Evolutionary conservation across 1,140 invertebrate species (phyloP).

Genomic region (Ceratina japonica): DNA sequence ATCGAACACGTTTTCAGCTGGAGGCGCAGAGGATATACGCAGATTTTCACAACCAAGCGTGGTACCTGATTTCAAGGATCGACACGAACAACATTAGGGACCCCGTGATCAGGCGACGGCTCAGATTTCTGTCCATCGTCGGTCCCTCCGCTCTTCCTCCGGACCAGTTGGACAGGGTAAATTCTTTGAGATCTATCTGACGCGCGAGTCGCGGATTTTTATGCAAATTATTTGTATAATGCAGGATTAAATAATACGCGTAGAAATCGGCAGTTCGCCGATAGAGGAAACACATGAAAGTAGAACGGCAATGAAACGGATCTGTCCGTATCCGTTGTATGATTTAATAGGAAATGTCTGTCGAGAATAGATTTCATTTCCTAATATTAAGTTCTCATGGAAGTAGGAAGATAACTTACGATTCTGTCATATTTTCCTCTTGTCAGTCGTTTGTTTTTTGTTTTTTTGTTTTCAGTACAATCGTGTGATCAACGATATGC

Average conservation of each 20-base stretch:
- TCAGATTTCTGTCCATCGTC: constrained; percentile 88
- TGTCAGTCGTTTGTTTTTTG: neutral
- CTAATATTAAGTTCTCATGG: neutral
- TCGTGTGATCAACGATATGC: constrained; percentile 91
- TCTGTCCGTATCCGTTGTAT: too few species aligned
- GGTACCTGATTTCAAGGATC: constrained; percentile 85
- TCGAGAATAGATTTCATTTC: constrained; percentile 6
- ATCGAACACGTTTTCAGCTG: constrained; percentile 78
- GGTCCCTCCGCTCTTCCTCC: constrained; percentile 91
- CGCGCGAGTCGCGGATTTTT: too few species aligned
- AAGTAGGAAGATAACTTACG: neutral
- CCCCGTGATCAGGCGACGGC: constrained; percentile 85
- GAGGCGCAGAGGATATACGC: constrained; percentile 89
- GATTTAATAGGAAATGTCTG: neutral
- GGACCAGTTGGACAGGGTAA: constrained; percentile 91
- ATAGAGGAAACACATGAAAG: too few species aligned
- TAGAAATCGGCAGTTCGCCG: too few species aligned
- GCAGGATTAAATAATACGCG: too few species aligned
- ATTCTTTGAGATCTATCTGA: constrained; percentile 37
- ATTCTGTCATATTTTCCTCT: neutral
- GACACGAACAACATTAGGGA: constrained; percentile 84
- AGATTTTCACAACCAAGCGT: constrained; percentile 88
- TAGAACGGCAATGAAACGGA: too few species aligned
- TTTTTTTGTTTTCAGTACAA: constrained; percentile 85
- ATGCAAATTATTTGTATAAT: too few species aligned